Evolutionary conservation across 2,888 invertebrate genomes (phyloP).

Genomic region (Marasmarcha lunaedactyla): DNA sequence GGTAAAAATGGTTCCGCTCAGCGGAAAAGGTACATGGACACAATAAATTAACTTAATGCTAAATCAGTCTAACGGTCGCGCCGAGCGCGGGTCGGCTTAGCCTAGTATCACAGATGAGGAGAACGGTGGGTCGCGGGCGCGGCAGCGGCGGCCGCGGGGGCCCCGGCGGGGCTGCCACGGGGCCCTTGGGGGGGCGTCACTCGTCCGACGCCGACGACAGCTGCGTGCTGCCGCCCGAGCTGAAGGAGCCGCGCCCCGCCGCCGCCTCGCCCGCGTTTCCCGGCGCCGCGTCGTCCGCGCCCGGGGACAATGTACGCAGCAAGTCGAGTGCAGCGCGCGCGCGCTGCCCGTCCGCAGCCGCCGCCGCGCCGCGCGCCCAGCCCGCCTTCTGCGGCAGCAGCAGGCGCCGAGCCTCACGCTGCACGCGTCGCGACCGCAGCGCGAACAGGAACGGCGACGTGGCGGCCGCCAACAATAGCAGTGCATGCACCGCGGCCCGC

Average conservation of each 20-base stretch:
- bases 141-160: slow-evolving; percentile 39
- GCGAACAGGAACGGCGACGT: slow-evolving; percentile 83
- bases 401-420: slow-evolving; percentile 50
- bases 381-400: slow-evolving; percentile 54
- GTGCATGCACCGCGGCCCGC: slow-evolving; percentile 58
- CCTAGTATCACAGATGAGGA: slow-evolving; percentile 69
- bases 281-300: slow-evolving; percentile 34
- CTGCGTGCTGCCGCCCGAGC: slow-evolving; percentile 74
- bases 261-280: slow-evolving; percentile 61
- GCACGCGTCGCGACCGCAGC: slow-evolving; percentile 77
- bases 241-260: slow-evolving; percentile 72
- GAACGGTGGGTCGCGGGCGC: slow-evolving; percentile 63
- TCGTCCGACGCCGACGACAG: slow-evolving; percentile 73
- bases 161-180: slow-evolving; percentile 30
- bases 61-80: slow-evolving; percentile 68
- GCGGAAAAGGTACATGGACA: slow-evolving; percentile 68
- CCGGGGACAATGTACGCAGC: slow-evolving; percentile 50
- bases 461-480: slow-evolving; percentile 73
- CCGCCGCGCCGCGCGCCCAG: slow-evolving; percentile 66
- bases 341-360: slow-evolving; percentile 64
- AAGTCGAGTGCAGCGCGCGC: slow-evolving; percentile 54
- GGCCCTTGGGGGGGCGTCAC: slow-evolving; percentile 41
- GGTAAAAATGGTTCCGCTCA: slow-evolving; percentile 62
- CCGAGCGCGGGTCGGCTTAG: slow-evolving; percentile 59
- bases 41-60: slow-evolving; percentile 62